Evolutionary conservation across 2,888 invertebrate species (phyloP), one percentile per base, ranked within the genome.

Genomic region (Sabellastarte sp.): DNA sequence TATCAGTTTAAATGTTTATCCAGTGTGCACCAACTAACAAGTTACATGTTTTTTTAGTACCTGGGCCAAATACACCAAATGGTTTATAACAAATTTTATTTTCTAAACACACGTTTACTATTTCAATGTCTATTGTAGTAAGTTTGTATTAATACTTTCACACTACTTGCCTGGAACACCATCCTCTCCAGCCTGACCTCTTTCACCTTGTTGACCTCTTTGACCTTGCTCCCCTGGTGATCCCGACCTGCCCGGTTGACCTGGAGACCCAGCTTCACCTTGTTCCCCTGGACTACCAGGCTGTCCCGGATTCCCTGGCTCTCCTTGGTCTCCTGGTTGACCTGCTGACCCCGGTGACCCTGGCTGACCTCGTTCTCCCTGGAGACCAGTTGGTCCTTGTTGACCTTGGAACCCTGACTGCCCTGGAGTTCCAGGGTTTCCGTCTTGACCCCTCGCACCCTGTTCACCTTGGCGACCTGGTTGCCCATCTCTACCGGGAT

Each of bases 341-440:
- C 60, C 60, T n/a, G 32, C 3, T 5, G 53, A 32, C 5, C 61
- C 61, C 3, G 61, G n/a, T 32, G 66, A 62, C 63, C 80, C 80
- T n/a, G 65, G 31, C 29, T 67, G 65, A 57, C 80, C 80, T 2
- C 63, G 59, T 15, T 74, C 67, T 60, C 80, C 80, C 3, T 71
- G 32, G 5, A 71, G 62, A 24, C 67, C 67, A 1, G 29, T 15
- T n/a, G 33, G n/a, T 29, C 68, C 68, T 10, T 41, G 30, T 31
- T 5, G 20, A 24, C 41, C 41, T 41, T 41, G 41, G 41, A 10
- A 20, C 10, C 41, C 41, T 41, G 41, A 20, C 41, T 41, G 41
- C 41, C 41, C 41, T 41, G 41, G 10, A 20, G 41, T 41, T 41
- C 41, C 41, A 15, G 41, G 41, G n/a, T n/a, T 28, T 55, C 70